phyloP scores from a whole-genome alignment of 2,113 vertebrate genomes.

The Lepidothrix coronata region DNA sequence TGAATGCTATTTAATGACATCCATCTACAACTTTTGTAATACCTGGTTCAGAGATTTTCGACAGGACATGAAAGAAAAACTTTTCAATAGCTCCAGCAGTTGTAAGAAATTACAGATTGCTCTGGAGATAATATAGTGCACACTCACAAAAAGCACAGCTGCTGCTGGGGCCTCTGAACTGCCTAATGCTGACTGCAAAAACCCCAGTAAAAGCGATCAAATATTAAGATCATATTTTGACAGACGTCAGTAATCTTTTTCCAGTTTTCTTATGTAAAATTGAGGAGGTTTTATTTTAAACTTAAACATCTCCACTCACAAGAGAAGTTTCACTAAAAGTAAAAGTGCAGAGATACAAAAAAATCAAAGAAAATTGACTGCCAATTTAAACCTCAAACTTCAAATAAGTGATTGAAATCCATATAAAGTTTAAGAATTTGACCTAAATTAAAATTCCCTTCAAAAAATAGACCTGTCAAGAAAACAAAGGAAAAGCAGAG shows the following conservation, averaged over 20 bases:
- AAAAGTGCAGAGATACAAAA: not conserved
- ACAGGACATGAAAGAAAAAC: not conserved
- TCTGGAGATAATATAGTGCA: not conserved
- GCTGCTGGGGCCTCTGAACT: not conserved
- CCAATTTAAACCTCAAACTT: not conserved
- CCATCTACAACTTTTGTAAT: not conserved
- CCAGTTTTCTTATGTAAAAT: not conserved
- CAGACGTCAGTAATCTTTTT: not conserved
- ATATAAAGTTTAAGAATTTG: not conserved
- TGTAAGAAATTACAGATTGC: not conserved
- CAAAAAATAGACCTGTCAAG: not conserved
- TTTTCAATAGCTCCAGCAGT: not conserved
- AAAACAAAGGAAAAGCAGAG: not conserved
- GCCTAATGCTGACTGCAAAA: not conserved
- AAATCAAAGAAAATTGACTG: not conserved
- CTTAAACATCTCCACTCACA: not conserved
- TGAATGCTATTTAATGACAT: not conserved
- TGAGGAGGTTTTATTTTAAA: rapidly evolving
- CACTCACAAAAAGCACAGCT: not conserved
- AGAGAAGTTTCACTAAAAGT: not conserved
- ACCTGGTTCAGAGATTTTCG: not conserved
- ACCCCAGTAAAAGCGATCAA: not conserved
- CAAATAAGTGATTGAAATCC: not conserved
- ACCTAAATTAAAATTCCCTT: not conserved
- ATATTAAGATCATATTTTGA: not conserved